A percentile compares a stretch with the other conserved stretches of the same genome.
These are phyloP conservation scores for Galeruca laticollis DNA, from an alignment of 2,888 invertebrate species.

Conservation along the genomic window DNA sequence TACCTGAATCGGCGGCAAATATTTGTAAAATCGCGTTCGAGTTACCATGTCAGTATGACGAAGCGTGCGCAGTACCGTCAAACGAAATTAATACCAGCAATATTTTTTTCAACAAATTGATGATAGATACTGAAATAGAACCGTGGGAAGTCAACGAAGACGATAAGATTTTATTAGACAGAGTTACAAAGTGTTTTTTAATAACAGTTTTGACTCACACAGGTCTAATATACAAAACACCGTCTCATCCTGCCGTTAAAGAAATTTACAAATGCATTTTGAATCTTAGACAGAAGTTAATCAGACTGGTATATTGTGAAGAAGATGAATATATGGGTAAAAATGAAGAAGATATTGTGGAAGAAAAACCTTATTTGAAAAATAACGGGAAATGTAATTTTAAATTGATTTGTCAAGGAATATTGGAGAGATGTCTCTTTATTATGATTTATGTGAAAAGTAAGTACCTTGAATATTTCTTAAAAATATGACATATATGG, in stretches of 20 bases:
- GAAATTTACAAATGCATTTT: slow-evolving; percentile 62
- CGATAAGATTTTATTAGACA: slow-evolving; percentile 66
- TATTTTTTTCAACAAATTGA: slow-evolving; percentile 62
- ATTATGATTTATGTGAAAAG: slow-evolving; percentile 68
- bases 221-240: slow-evolving; percentile 65
- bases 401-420: slow-evolving; percentile 63
- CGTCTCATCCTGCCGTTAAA: slow-evolving; percentile 55
- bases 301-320: slow-evolving; percentile 54
- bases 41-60: slow-evolving; percentile 61
- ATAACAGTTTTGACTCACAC: slow-evolving; percentile 70
- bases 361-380: slow-evolving; percentile 40
- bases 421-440: slow-evolving; percentile 68
- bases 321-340: slow-evolving; percentile 45
- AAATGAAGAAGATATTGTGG: slow-evolving; percentile 45
- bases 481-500: background rate
- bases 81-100: slow-evolving; percentile 48
- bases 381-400: slow-evolving; percentile 53
- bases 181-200: slow-evolving; percentile 67
- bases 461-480: no score
- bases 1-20: slow-evolving; percentile 54
- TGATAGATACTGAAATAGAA: slow-evolving; percentile 64
- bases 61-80: slow-evolving; percentile 59
- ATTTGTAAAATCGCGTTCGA: slow-evolving; percentile 59
- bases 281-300: slow-evolving; percentile 58
- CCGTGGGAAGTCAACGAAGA: slow-evolving; percentile 69